A percentile compares a stretch with the other conserved stretches of the same genome.
Evolutionary conservation across 1,140 invertebrate genomes (phyloP).

Genomic region (Procambarus virginalis): DNA sequence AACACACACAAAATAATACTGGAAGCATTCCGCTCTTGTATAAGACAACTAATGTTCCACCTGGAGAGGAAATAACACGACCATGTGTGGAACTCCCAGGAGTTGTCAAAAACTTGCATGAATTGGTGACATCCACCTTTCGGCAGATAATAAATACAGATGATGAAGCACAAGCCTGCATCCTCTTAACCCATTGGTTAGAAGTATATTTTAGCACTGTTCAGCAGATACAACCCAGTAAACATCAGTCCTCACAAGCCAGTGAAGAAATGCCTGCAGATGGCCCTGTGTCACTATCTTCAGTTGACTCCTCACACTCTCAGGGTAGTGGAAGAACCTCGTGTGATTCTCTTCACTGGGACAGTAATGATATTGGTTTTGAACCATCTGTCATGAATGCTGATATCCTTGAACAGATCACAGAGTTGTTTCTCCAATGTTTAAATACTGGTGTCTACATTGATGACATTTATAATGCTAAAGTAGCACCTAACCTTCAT

Average conservation of each 20-base stretch:
- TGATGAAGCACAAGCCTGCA: slow-evolving; percentile 18
- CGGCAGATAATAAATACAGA: slow-evolving; percentile 27
- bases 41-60: not conserved
- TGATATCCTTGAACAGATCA: slow-evolving; percentile 50
- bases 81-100: slow-evolving; percentile 35
- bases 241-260: slow-evolving; percentile 17
- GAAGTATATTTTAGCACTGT: slow-evolving; percentile 44
- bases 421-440: slow-evolving; percentile 44
- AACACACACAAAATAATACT: not conserved
- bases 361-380: slow-evolving; percentile 56
- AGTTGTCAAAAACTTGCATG: slow-evolving; percentile 48
- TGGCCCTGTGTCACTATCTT: slow-evolving; percentile 44
- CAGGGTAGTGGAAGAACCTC: slow-evolving; percentile 42
- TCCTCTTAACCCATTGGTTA: slow-evolving; percentile 43
- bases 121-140: slow-evolving; percentile 35
- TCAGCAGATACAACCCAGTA: slow-evolving; percentile 25
- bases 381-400: slow-evolving; percentile 51
- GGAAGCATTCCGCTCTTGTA: not conserved
- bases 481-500: not conserved
- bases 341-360: slow-evolving; percentile 53
- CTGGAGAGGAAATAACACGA: slow-evolving; percentile 10
- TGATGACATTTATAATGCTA: not conserved
- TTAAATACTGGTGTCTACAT: slow-evolving; percentile 24
- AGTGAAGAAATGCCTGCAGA: slow-evolving; percentile 35
- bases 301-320: slow-evolving; percentile 39